phyloP scores from a whole-genome alignment of 2,797 vertebrate species.

The Anabas testudineus region DNA sequence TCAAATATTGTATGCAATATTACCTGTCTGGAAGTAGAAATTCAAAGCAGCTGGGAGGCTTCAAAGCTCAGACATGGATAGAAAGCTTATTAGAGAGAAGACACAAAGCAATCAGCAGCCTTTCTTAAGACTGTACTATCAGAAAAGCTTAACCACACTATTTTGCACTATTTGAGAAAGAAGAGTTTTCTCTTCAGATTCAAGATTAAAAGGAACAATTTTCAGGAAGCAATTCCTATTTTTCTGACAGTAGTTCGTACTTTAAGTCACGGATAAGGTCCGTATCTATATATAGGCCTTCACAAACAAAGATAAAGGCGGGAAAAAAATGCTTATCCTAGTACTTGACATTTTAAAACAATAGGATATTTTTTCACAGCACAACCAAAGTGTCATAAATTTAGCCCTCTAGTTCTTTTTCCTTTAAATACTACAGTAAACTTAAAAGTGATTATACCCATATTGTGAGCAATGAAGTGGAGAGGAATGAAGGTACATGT shows the following conservation, averaged over 20 bases:
- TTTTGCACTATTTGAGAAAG: conserved; percentile 49
- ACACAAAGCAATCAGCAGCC: conserved; percentile 51
- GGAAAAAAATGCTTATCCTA: conserved; percentile 69
- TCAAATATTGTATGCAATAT: conserved; percentile 36
- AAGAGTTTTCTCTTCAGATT: conserved; percentile 53
- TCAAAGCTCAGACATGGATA: conserved; percentile 45
- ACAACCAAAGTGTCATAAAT: conserved; percentile 59
- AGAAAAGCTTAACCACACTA: conserved; percentile 46
- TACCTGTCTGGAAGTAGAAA: conserved; percentile 50
- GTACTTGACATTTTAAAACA: conserved; percentile 67
- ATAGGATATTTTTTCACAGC: conserved; percentile 51
- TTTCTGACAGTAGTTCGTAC: conserved; percentile 63
- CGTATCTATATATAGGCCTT: conserved; percentile 71
- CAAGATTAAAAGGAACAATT: conserved; percentile 60
- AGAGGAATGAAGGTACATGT: conserved; percentile 16
- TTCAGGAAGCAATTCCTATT: conserved; percentile 64
- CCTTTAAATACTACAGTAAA: conserved; percentile 39
- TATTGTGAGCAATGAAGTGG: conserved; percentile 36
- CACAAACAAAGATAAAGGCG: conserved; percentile 75
- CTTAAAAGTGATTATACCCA: conserved; percentile 34
- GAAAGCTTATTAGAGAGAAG: conserved; percentile 57
- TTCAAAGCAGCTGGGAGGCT: conserved; percentile 24
- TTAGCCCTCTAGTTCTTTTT: conserved; percentile 20
- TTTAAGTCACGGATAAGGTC: conserved; percentile 71
- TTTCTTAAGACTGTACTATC: conserved; percentile 52